Base-by-base conservation (phyloP, 2,113 vertebrate species). In the Tursiops truncatus region DNA sequence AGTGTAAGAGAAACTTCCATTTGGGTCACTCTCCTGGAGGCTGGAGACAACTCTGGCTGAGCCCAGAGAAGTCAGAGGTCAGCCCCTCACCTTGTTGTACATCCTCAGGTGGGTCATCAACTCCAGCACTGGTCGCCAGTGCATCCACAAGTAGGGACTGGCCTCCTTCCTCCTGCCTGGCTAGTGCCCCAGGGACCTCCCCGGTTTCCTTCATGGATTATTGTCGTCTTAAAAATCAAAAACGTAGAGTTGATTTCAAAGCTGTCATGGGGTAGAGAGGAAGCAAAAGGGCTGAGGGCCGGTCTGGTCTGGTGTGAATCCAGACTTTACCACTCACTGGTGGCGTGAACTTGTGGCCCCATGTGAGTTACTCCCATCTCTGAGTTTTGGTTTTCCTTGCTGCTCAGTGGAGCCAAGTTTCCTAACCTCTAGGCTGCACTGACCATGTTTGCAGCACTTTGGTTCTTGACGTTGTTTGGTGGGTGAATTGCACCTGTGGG, bases 91-190 rank as follows among this genome's bases (percentile, higher is more conserved):
- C 73, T 56, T 23, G 15, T 58, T 41, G 53, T 18, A 23, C 20
- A 2, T 18, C 25, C 44, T 70, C 0, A 28, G 14, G 41, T 6
- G 17, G 44, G 8, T 36, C 13, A 31, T 3, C 0, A 10, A 18
- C 23, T 31, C n/a, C 50, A 67, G 65, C 20, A 2, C 41, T 33
- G 47, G 73, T 28, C 76, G 13, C 56, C 60, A n/a, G 25, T 26
- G 28, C 50, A 31, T 31, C 60, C 14, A 20, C 8, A 7, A 14
- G 13, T 25, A 83, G 41, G 33, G 25, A 70, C 31, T 33, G 13
- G 31, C 36, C 33, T 89, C 50, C 79, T 31, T 79, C 10, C 38
- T 86, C 31, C 44, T 25, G 44, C n/a, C 65, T 23, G 14, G 80
- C 53, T 6, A 12, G 36, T 2, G 5, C 38, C 15, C 33, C 5